A percentile compares a stretch with the other conserved stretches of the same genome.
Evolutionary conservation across 2,113 vertebrate genomes (phyloP).

Genomic region (Zapornia atra): DNA sequence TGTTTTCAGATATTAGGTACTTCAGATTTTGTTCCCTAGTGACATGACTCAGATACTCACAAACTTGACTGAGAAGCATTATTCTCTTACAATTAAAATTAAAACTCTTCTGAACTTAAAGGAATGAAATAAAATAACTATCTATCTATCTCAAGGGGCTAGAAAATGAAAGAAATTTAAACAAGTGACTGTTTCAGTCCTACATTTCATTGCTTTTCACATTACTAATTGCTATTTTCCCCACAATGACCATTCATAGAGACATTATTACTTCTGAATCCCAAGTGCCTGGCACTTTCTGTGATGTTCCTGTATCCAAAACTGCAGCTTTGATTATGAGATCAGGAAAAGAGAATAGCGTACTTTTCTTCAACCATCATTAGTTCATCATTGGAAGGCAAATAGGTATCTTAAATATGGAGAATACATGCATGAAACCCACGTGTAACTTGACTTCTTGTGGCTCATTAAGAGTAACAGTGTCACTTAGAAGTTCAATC

Average conservation of each 20-base stretch:
- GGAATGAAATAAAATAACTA: not conserved
- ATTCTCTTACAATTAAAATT: not conserved
- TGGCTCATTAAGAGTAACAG: not conserved
- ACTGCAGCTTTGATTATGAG: not conserved
- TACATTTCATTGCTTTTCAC: not conserved
- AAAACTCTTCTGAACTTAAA: not conserved
- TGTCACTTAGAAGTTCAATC: not conserved
- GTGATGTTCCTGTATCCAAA: not conserved
- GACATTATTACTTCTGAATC: not conserved
- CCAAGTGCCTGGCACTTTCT: not conserved
- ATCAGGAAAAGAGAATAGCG: not conserved
- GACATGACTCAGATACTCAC: not conserved
- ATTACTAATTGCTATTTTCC: not conserved
- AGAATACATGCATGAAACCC: not conserved
- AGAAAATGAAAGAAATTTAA: not conserved
- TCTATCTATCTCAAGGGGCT: not conserved
- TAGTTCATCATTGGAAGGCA: not conserved
- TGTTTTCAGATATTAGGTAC: conserved; percentile 18
- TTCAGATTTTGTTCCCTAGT: not conserved
- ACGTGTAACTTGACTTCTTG: not conserved
- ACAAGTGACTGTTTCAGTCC: not conserved
- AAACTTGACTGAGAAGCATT: not conserved
- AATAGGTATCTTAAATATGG: not conserved
- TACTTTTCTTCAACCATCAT: not conserved
- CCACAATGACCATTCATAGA: accelerated